phyloP scores from a whole-genome alignment of 2,113 vertebrate species.

The Hyla sarda region DNA sequence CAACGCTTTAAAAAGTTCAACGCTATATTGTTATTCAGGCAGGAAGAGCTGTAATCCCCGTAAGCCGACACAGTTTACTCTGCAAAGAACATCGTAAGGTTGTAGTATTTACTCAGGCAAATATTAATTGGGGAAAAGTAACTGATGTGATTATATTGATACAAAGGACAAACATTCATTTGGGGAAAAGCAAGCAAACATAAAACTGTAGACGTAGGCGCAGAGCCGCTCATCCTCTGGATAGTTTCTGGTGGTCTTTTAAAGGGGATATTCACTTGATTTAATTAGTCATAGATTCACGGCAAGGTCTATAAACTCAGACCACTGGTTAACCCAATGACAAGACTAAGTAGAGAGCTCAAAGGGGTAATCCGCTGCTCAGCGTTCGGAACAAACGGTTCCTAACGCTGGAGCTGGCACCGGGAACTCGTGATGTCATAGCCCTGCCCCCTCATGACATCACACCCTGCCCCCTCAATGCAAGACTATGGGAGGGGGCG shows the following conservation, averaged over 20 bases:
- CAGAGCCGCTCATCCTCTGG: not conserved
- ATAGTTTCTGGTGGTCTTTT: not conserved
- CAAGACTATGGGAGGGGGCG: no score
- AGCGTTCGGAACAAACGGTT: no score
- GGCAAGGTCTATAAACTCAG: no score
- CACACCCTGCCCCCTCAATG: no score
- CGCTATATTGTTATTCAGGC: constrained; percentile 29
- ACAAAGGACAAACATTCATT: constrained; percentile 9
- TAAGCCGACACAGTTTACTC: constrained; percentile 33
- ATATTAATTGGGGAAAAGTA: constrained; percentile 49
- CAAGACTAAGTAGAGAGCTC: no score
- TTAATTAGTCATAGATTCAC: no score
- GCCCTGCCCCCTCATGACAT: no score
- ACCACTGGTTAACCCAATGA: no score
- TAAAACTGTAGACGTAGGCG: not conserved
- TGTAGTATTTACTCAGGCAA: constrained; percentile 45
- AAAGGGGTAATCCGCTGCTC: no score
- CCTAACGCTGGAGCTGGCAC: no score
- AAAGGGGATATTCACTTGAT: no score
- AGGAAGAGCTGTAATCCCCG: constrained; percentile 48
- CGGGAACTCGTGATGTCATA: no score
- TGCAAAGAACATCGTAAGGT: constrained; percentile 24
- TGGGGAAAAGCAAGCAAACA: constrained; percentile 10
- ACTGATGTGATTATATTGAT: constrained; percentile 29
- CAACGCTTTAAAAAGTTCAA: constrained; percentile 18